Evolutionary conservation across 2,113 vertebrate genomes (phyloP).

Genomic region (Cichladusa arquata): DNA sequence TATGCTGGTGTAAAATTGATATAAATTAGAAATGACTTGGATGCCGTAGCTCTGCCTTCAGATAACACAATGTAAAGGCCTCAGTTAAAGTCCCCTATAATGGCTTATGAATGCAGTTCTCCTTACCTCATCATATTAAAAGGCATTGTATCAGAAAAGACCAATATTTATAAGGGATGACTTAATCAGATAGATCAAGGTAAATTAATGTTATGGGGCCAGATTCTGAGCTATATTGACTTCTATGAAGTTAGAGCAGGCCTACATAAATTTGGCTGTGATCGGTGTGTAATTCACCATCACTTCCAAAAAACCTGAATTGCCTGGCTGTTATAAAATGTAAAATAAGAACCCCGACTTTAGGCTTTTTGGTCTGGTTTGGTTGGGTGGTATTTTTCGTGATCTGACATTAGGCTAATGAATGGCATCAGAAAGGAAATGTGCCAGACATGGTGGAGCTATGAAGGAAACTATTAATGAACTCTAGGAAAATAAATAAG

Average conservation of each 20-base stretch:
- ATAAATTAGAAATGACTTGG: slow-evolving; percentile 44
- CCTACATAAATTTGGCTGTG: neutral
- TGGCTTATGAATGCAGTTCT: neutral
- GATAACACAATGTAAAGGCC: neutral
- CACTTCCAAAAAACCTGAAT: neutral
- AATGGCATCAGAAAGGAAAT: slow-evolving; percentile 63
- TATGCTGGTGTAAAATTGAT: slow-evolving; percentile 50
- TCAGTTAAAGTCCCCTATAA: neutral
- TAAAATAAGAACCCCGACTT: neutral
- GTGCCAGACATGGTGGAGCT: slow-evolving; percentile 49
- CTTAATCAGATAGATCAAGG: neutral
- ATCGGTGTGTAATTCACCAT: neutral
- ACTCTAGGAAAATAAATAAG: slow-evolving; percentile 73
- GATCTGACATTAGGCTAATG: slow-evolving; percentile 55
- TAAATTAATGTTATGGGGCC: neutral
- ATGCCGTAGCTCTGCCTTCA: slow-evolving; percentile 13
- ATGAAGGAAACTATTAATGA: slow-evolving; percentile 52
- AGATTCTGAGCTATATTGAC: neutral
- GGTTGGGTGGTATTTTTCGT: neutral
- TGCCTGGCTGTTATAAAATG: neutral
- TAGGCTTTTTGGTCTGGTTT: neutral
- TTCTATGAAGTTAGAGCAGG: neutral
- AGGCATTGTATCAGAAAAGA: neutral
- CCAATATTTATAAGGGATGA: slow-evolving; percentile 1
- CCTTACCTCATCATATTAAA: neutral